These are phyloP conservation scores for Daphoenositta chrysoptera DNA, from an alignment of 2,113 vertebrate genomes.

Conservation along the genomic window DNA sequence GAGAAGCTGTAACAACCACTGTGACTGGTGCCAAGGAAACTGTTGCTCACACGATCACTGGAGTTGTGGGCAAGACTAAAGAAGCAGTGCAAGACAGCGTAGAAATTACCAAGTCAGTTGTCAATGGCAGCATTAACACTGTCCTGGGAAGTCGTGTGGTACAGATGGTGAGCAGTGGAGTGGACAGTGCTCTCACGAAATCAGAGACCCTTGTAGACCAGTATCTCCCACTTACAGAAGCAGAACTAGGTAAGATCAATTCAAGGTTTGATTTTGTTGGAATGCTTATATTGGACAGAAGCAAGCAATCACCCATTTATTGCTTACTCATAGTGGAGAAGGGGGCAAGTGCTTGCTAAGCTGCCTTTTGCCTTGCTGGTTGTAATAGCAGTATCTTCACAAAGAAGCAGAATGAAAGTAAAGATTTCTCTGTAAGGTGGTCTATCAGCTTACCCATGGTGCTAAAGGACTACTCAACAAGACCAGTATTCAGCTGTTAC, in stretches of 20 bases:
- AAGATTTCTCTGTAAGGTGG: neutral
- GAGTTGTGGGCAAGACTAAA: slow-evolving; percentile 73
- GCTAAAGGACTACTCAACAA: neutral
- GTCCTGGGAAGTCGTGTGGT: slow-evolving; percentile 76
- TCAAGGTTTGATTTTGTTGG: neutral
- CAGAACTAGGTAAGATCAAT: slow-evolving; percentile 77
- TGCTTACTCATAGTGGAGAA: neutral
- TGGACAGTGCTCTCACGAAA: slow-evolving; percentile 78
- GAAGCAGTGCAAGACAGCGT: slow-evolving; percentile 81
- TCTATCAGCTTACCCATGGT: neutral
- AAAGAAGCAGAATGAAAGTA: neutral
- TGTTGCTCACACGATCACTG: slow-evolving; percentile 76
- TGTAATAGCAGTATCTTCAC: neutral
- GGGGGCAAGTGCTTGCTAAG: neutral
- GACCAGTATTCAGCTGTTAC: neutral
- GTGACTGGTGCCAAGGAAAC: slow-evolving; percentile 78
- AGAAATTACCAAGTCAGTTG: slow-evolving; percentile 81
- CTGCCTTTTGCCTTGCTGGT: neutral
- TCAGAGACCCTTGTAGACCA: slow-evolving; percentile 81
- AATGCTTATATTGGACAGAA: neutral
- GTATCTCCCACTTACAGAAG: slow-evolving; percentile 80
- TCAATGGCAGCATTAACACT: slow-evolving; percentile 78
- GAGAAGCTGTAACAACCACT: slow-evolving; percentile 70
- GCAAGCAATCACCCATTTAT: neutral
- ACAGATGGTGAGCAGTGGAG: slow-evolving; percentile 62